phyloP scores from a whole-genome alignment of 2,888 invertebrate species.

The Dryobotodes eremita region DNA sequence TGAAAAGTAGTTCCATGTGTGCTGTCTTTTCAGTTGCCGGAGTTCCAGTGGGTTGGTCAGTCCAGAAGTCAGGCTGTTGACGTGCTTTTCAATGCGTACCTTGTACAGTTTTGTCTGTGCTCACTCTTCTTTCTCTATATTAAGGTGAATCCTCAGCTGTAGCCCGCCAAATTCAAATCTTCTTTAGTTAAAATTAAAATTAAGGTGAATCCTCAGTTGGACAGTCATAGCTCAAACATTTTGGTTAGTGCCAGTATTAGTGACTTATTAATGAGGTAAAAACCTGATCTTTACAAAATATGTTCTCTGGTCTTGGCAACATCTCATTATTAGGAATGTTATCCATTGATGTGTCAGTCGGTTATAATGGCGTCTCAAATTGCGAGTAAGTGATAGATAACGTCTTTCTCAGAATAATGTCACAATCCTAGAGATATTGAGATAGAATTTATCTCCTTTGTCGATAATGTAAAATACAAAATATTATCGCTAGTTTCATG shows the following conservation, averaged over 20 bases:
- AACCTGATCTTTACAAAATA: not conserved
- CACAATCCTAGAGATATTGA: not conserved
- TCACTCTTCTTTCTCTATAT: no score
- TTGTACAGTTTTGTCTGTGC: no score
- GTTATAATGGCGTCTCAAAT: not conserved
- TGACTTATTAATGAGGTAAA: not conserved
- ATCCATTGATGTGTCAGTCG: not conserved
- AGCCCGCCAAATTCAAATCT: no score
- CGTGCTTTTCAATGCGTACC: no score
- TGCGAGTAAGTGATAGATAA: not conserved
- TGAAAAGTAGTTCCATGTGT: no score
- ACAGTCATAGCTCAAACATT: not conserved
- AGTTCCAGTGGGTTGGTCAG: no score
- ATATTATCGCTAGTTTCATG: not conserved
- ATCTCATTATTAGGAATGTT: no score
- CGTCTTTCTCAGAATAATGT: not conserved
- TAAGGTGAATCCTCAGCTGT: no score
- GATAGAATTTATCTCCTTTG: constrained; percentile 5
- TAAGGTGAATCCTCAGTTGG: no score
- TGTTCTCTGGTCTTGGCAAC: not conserved
- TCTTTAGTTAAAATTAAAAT: no score
- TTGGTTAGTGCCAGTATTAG: not conserved
- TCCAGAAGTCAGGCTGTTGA: no score
- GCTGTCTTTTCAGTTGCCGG: no score
- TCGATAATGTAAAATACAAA: not conserved